Percentiles rank a stretch among this genome's conserved stretches.
Evolutionary conservation across 2,888 invertebrate species (phyloP).

Genomic region (Liopterus haemorrhoidalis): DNA sequence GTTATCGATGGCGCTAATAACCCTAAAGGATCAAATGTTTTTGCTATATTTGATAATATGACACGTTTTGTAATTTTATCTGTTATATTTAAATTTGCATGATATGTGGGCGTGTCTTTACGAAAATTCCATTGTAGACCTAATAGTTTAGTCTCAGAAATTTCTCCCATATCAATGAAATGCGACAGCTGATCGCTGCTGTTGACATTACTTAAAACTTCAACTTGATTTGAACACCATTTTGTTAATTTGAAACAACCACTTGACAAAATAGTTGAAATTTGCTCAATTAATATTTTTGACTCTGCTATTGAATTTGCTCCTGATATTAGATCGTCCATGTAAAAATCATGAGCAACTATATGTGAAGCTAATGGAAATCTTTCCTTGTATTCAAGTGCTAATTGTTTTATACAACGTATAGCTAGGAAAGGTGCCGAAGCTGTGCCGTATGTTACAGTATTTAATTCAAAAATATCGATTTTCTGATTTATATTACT

Average conservation of each 20-base stretch:
- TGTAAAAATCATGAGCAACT: constrained; percentile 4
- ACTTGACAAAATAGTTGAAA: not conserved
- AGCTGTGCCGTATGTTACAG: not conserved
- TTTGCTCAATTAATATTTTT: not conserved
- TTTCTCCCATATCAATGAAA: constrained; percentile 12
- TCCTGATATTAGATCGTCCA: not conserved
- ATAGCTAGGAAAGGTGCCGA: constrained; percentile 5
- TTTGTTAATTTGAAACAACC: constrained; percentile 10
- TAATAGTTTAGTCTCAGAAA: constrained; percentile 9
- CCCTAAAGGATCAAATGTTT: constrained; percentile 11
- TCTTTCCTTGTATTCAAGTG: not conserved
- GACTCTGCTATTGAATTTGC: constrained; percentile 1
- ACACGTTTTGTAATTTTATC: constrained; percentile 10
- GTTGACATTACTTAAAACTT: constrained; percentile 9
- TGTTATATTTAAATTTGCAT: constrained; percentile 3
- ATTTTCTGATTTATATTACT: not conserved
- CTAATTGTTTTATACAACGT: constrained; percentile 5
- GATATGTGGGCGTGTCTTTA: constrained; percentile 7
- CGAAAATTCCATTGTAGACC: constrained; percentile 9
- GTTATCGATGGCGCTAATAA: constrained; percentile 5
- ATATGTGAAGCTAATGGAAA: not conserved
- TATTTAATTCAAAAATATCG: not conserved
- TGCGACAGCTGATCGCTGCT: not conserved
- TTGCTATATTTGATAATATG: constrained; percentile 10
- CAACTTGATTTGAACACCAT: constrained; percentile 7